phyloP scores from a whole-genome alignment of 2,113 vertebrate species.

The Rhipidura dahli region DNA sequence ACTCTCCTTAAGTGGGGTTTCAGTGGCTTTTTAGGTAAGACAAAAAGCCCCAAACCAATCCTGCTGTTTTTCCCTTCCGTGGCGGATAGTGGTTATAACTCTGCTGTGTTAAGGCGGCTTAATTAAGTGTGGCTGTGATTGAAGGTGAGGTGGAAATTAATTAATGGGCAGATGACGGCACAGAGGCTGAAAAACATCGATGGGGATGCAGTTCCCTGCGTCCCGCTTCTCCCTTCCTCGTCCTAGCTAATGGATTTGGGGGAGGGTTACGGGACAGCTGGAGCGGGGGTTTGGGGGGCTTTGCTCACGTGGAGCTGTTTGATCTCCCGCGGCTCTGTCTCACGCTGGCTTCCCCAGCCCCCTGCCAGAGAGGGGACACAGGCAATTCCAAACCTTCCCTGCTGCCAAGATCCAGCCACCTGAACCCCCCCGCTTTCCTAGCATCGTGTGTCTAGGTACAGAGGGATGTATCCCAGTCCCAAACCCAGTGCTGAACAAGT shows the following conservation, averaged over 20 bases:
- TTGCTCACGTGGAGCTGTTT: neutral
- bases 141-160: neutral
- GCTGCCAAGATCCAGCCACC: accelerated
- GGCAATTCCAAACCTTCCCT: neutral
- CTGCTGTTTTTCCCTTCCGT: neutral
- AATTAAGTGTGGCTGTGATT: neutral
- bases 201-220: neutral
- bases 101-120: neutral
- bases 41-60: neutral
- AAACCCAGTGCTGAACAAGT: neutral
- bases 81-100: neutral
- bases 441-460: neutral
- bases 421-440: neutral
- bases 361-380: neutral
- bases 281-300: accelerated
- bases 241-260: neutral
- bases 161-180: neutral
- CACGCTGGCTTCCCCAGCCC: accelerated
- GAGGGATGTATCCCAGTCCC: neutral
- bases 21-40: neutral
- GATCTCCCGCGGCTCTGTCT: neutral
- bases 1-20: neutral
- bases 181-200: neutral
- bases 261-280: neutral
- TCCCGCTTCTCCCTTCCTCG: neutral